Percentiles rank a stretch among this genome's conserved stretches.
Evolutionary conservation across 35 echinoderm and acorn worm genomes (phyloP).

Genomic region (Heliocidaris erythrogramma): DNA sequence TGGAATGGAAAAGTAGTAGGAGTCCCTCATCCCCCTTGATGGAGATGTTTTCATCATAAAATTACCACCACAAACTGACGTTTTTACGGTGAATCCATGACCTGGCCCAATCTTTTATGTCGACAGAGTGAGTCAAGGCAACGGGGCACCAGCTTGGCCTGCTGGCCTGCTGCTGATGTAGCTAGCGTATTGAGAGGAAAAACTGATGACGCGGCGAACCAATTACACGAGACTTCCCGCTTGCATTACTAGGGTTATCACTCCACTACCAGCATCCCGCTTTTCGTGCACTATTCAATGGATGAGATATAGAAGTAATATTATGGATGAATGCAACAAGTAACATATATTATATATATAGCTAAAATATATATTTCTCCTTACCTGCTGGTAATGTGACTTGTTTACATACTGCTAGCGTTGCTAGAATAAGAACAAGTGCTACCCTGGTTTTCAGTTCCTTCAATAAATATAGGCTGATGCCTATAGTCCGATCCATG

Average conservation of each 20-base stretch:
- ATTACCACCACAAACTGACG: slow-evolving; percentile 12
- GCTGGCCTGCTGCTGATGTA: slow-evolving; percentile 29
- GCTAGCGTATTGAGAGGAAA: slow-evolving; percentile 11
- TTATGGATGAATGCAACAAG: background rate
- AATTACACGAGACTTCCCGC: slow-evolving; percentile 45
- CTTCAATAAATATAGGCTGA: slow-evolving; percentile 53
- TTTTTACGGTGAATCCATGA: background rate
- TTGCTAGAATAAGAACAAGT: slow-evolving; percentile 27
- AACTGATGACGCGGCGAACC: slow-evolving; percentile 49
- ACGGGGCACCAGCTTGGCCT: background rate
- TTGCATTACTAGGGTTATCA: slow-evolving; percentile 35
- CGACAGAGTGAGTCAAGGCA: background rate
- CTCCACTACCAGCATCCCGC: background rate
- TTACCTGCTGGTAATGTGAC: slow-evolving; percentile 44
- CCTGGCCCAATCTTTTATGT: background rate
- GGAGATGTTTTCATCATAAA: slow-evolving; percentile 32
- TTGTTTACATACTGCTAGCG: slow-evolving; percentile 47
- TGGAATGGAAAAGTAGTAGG: background rate
- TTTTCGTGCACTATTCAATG: background rate
- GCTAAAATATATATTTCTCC: background rate
- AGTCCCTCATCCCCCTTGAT: background rate
- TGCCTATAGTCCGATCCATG: slow-evolving; percentile 49
- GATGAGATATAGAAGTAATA: background rate
- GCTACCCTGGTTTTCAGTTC: slow-evolving; percentile 39
- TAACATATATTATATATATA: background rate